Percentiles rank a stretch among this genome's conserved stretches.
Evolutionary conservation across 1,140 invertebrate species (phyloP).

Genomic region (Neodiprion fabricii): DNA sequence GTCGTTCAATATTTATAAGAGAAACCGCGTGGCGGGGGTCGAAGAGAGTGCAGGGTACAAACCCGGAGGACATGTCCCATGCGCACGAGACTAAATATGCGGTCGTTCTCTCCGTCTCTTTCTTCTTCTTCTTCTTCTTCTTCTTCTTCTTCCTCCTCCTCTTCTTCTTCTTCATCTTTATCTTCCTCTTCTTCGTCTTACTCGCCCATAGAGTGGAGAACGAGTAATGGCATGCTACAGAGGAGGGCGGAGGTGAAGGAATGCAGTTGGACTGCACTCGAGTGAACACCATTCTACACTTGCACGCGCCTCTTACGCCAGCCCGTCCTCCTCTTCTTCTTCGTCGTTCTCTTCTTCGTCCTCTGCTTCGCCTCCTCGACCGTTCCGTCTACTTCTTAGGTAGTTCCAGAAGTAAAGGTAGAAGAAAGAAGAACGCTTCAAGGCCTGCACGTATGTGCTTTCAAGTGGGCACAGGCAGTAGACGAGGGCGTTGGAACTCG

Average conservation of each 20-base stretch:
- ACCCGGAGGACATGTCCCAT: too few species aligned
- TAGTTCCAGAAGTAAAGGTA: neutral
- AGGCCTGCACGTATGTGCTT: too few species aligned
- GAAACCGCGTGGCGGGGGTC: neutral
- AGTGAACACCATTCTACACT: constrained; percentile 7
- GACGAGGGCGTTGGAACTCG: neutral
- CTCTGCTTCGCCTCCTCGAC: neutral
- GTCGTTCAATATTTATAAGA: constrained; percentile 7
- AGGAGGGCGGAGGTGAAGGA: constrained; percentile 11
- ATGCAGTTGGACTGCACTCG: neutral
- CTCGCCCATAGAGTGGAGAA: constrained; percentile 4
- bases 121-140: neutral
- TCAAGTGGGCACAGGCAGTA: neutral
- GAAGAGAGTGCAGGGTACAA: neutral
- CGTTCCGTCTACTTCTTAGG: neutral
- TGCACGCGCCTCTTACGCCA: neutral
- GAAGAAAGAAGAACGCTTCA: neutral
- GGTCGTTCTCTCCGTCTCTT: constrained; percentile 10
- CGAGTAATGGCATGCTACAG: neutral
- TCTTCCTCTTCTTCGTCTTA: constrained; percentile 2
- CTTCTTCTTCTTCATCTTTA: neutral
- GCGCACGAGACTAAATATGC: neutral
- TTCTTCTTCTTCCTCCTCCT: neutral
- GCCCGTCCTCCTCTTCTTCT: neutral
- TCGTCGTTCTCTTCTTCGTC: neutral